Percentiles rank a stretch among this genome's conserved stretches.
Conservation (phyloP, 2,113 vertebrate genomes). For the Saccopteryx bilineata region DNA sequence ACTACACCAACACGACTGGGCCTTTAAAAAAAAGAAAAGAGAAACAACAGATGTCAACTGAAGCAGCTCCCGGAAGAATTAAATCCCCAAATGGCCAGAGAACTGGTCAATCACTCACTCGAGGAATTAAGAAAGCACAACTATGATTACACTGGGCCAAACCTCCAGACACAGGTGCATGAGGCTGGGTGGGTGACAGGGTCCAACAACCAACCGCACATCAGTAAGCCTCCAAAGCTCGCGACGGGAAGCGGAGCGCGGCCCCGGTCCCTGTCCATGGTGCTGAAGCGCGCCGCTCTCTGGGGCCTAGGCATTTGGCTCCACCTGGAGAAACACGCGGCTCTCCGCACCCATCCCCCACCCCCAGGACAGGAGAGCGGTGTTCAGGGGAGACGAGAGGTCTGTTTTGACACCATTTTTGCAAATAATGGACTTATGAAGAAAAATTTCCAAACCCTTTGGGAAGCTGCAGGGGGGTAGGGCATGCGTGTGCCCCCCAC, state of each 20-base stretch:
- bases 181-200: accelerated
- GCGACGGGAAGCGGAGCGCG: neutral
- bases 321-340: neutral
- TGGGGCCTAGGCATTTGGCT: neutral
- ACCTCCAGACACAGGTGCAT: accelerated
- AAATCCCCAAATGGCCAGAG: neutral
- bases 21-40: neutral
- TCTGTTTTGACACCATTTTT: neutral
- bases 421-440: neutral
- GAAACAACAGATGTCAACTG: neutral
- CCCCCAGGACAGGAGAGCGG: neutral
- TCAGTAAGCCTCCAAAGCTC: neutral
- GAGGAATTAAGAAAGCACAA: neutral
- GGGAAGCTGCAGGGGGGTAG: neutral
- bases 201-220: accelerated
- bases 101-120: neutral
- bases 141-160: neutral
- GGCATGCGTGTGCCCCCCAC: neutral
- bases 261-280: accelerated
- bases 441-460: neutral
- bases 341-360: too few species aligned
- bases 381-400: neutral
- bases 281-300: neutral
- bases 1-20: neutral
- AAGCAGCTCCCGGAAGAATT: neutral